Conservation (phyloP, 2,113 vertebrate species). For the Nibea coibor region DNA sequence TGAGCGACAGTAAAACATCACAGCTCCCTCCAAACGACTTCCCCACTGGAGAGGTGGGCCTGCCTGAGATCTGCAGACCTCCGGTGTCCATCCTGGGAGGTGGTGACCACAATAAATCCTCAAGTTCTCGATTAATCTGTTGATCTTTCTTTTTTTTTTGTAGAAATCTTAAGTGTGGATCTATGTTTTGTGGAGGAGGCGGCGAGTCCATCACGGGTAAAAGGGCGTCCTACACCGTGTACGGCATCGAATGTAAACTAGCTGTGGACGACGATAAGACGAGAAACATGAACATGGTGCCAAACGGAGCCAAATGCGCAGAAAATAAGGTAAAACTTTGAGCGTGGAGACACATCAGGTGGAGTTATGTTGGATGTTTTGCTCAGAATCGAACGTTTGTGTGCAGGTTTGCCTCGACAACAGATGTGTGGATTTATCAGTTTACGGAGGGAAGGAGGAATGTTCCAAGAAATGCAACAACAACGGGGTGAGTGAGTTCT, state of each 20-base stretch:
- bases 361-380: not conserved
- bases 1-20: too few relatives aligned
- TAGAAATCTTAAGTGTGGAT: constrained; percentile 87
- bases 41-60: too few relatives aligned
- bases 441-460: constrained; percentile 84
- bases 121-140: not conserved
- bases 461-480: constrained; percentile 88
- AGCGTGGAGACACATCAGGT: not conserved
- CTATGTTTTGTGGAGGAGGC: constrained; percentile 85
- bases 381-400: constrained; percentile 5
- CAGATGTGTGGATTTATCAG: constrained; percentile 82
- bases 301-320: constrained; percentile 86
- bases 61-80: too few relatives aligned
- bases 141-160: not conserved
- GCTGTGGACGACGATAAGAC: constrained; percentile 67
- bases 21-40: too few relatives aligned
- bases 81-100: too few relatives aligned
- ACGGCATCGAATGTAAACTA: constrained; percentile 49
- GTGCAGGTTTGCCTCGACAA: constrained; percentile 88
- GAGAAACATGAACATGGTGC: constrained; percentile 82
- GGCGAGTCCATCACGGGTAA: constrained; percentile 69
- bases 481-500: constrained; percentile 82
- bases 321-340: constrained; percentile 82
- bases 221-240: constrained; percentile 59
- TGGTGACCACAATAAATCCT: too few relatives aligned